Evolutionary conservation across 2,113 vertebrate genomes (phyloP).

Genomic region (Ictalurus furcatus): DNA sequence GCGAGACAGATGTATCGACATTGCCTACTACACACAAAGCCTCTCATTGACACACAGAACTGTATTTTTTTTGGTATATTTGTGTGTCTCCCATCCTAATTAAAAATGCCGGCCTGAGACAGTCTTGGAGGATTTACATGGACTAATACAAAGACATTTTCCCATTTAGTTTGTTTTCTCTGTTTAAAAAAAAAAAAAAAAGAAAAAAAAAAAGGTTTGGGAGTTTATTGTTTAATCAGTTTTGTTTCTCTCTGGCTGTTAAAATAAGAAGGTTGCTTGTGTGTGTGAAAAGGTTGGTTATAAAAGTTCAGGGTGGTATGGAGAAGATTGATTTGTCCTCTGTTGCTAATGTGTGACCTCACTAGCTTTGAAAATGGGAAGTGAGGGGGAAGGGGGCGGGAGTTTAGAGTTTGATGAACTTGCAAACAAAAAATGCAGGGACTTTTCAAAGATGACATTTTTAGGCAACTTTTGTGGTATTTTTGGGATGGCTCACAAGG

Average conservation of each 20-base stretch:
- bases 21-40: conserved; percentile 73
- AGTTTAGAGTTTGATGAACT: conserved; percentile 64
- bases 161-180: conserved; percentile 81
- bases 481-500: conserved; percentile 76
- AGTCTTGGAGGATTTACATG: conserved; percentile 72
- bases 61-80: conserved; percentile 54
- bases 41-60: conserved; percentile 70
- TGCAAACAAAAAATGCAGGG: conserved; percentile 66
- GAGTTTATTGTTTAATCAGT: conserved; percentile 81
- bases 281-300: conserved; percentile 74
- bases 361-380: conserved; percentile 69
- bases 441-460: conserved; percentile 71
- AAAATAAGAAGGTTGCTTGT: conserved; percentile 75
- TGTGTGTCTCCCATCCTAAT: conserved; percentile 71
- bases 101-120: conserved; percentile 68
- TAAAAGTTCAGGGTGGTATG: conserved; percentile 73
- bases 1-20: conserved; percentile 67
- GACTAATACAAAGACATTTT: conserved; percentile 80
- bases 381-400: conserved; percentile 50
- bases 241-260: conserved; percentile 76
- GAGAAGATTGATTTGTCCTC: conserved; percentile 72
- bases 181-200: conserved; percentile 77
- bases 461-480: conserved; percentile 75
- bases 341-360: conserved; percentile 80
- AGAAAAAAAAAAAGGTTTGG: conserved; percentile 76